These are phyloP conservation scores for Lemur catta DNA, from an alignment of 2,797 vertebrate species.

Conservation along the genomic window DNA sequence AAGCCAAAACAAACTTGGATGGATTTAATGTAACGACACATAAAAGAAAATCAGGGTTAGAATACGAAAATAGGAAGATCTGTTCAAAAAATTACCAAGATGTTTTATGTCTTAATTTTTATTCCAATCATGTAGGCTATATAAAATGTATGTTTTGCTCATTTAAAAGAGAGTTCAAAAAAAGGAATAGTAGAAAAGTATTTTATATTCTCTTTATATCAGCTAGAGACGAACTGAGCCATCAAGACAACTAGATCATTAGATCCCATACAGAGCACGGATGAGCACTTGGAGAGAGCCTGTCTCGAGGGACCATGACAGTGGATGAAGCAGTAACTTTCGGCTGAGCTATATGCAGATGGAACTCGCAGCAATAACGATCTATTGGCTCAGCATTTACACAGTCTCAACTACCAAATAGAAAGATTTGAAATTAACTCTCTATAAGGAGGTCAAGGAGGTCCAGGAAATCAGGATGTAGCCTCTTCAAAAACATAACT, in stretches of 20 bases:
- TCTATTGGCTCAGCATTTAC: not conserved
- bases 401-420: not conserved
- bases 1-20: not conserved
- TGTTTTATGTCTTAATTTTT: not conserved
- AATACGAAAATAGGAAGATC: not conserved
- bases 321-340: not conserved
- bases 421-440: not conserved
- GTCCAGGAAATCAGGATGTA: not conserved
- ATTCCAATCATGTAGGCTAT: not conserved
- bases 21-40: not conserved
- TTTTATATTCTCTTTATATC: conserved; percentile 28
- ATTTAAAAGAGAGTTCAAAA: not conserved
- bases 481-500: not conserved
- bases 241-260: not conserved
- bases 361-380: not conserved
- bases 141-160: not conserved
- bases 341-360: not conserved
- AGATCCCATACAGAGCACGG: not conserved
- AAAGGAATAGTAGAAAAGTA: not conserved
- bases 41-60: not conserved
- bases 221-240: not conserved
- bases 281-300: not conserved
- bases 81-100: not conserved
- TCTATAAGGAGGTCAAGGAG: not conserved
- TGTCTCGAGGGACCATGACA: not conserved